Base-by-base conservation (phyloP, 2,888 invertebrate genomes). In the Pediacus dermestoides region DNA sequence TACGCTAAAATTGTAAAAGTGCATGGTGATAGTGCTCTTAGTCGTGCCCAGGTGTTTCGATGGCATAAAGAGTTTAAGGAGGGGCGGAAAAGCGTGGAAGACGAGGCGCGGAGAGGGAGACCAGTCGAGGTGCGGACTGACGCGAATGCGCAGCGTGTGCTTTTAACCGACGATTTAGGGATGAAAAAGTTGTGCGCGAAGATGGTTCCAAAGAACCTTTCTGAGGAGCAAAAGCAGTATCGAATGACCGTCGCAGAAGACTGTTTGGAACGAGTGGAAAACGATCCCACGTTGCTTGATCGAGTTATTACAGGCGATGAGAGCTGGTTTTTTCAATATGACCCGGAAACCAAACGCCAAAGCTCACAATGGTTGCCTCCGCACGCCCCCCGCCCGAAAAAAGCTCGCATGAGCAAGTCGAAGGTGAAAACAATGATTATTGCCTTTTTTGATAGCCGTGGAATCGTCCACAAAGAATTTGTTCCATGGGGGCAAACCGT, bases 391-490 rank as follows among this genome's bases (percentile, higher is more conserved):
- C 3, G 12, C n/a, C 27, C 28, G 11, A 27, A 33, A 21, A 27
- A 38, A 38, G 22, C n/a, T 15, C 11, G 26, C 11, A n/a, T 34
- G 12, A 9, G 4, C 31, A n/a, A n/a, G n/a, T n/a, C n/a, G n/a
- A n/a, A n/a, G n/a, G n/a, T n/a, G n/a, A n/a, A n/a, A n/a, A n/a
- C n/a, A n/a, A n/a, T n/a, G n/a, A n/a, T n/a, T n/a, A n/a, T n/a
- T n/a, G n/a, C n/a, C n/a, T n/a, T 39, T 44, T 46, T 44, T 25
- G 33, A 37, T 33, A 26, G 27, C 21, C 23, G 28, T 10, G 28
- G 37, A 36, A 43, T 45, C 18, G 41, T 44, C 37, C 44, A 49
- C 34, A 35, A 36, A 30, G 34, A 46, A 18, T 43, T 43, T 21
- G 38, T 44, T 13, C 30, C 18, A 22, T 22, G 4, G 14, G 31